Evolutionary conservation across 2,797 vertebrate genomes (phyloP).

Genomic region (Pagetopsis macropterus): DNA sequence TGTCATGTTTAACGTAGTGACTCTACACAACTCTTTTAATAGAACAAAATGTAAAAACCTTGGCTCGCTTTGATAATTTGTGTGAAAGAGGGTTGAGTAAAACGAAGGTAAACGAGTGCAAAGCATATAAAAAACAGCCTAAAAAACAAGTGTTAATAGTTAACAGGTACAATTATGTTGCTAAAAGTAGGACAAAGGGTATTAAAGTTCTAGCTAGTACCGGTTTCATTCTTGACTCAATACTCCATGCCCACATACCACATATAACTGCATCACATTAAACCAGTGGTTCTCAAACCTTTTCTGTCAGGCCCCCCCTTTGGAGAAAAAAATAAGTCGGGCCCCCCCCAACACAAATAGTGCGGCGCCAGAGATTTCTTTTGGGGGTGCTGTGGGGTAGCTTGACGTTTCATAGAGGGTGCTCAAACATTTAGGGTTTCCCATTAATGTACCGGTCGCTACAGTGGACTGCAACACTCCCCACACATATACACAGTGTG

Average conservation of each 20-base stretch:
- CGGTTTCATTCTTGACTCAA: background rate
- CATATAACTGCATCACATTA: background rate
- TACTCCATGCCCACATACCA: background rate
- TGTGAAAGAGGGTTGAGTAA: background rate
- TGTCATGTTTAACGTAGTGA: background rate
- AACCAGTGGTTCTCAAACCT: no score
- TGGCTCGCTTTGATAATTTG: background rate
- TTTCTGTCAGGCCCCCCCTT: no score
- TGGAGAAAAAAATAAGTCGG: no score
- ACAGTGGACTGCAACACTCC: no score
- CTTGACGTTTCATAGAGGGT: no score
- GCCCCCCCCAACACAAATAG: no score
- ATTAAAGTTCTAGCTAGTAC: background rate
- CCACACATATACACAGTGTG: no score
- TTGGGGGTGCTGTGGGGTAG: no score
- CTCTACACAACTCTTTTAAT: background rate
- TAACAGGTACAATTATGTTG: background rate
- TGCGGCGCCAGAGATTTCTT: no score
- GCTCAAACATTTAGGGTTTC: no score
- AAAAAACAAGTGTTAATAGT: background rate
- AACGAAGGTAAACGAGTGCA: background rate
- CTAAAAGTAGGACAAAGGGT: background rate
- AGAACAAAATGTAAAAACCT: conserved; percentile 3
- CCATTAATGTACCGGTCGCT: no score
- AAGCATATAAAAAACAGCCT: background rate